phyloP scores from a whole-genome alignment of 1,140 invertebrate species.

The Drosophila melanica region DNA sequence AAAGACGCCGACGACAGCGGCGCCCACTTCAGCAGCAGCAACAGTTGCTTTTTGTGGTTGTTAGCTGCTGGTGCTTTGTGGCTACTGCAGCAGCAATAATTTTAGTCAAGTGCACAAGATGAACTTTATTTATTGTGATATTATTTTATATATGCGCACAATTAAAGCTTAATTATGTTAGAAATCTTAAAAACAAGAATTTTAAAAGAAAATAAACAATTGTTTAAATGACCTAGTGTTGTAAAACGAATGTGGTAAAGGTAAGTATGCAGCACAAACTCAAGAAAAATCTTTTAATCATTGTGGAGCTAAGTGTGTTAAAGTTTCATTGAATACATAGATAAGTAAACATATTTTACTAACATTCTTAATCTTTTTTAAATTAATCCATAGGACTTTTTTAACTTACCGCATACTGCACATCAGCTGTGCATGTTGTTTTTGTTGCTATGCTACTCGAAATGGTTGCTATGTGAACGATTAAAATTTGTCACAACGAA shows the following conservation, averaged over 20 bases:
- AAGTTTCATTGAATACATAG: background rate
- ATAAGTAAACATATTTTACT: too few species aligned
- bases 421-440: conserved; percentile 60
- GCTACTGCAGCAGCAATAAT: conserved; percentile 1
- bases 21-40: background rate
- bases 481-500: conserved; percentile 64
- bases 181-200: conserved; percentile 24
- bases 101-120: conserved; percentile 42
- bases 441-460: conserved; percentile 43
- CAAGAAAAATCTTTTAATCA: background rate
- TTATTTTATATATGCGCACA: conserved; percentile 62
- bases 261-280: conserved; percentile 26
- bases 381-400: background rate
- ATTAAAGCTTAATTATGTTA: conserved; percentile 43
- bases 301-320: too few species aligned
- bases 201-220: conserved; percentile 9
- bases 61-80: conserved; percentile 8
- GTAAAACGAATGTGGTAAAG: background rate
- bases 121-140: conserved; percentile 78
- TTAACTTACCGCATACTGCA: conserved; percentile 21
- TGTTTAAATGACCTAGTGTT: conserved; percentile 18
- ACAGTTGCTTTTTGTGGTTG: conserved; percentile 15
- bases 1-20: conserved; percentile 25
- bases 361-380: background rate
- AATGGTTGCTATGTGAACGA: conserved; percentile 58